phyloP scores from a whole-genome alignment of 2,797 vertebrate species.

The Mormyrus hasselquistii region DNA sequence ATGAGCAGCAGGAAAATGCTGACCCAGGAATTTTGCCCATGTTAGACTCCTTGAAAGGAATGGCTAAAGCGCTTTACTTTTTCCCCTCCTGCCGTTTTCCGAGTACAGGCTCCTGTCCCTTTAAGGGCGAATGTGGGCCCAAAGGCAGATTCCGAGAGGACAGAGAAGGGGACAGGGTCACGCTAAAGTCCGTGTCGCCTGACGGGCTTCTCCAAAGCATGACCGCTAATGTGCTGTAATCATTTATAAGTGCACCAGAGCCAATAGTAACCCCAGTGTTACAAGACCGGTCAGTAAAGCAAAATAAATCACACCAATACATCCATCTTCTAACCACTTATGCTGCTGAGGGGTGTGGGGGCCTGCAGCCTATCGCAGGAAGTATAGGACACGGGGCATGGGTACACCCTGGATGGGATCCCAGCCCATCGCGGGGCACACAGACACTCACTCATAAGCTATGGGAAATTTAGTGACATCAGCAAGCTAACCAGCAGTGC shows the following conservation, averaged over 20 bases:
- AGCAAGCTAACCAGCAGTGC: not conserved
- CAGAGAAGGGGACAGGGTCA: not conserved
- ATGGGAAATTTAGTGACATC: not conserved
- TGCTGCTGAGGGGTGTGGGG: not conserved
- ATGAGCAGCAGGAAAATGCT: conserved; percentile 57
- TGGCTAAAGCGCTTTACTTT: not conserved
- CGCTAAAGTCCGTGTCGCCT: not conserved
- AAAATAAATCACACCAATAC: not conserved
- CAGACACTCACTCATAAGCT: not conserved
- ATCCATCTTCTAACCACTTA: not conserved
- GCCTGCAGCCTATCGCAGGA: not conserved
- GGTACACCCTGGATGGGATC: not conserved
- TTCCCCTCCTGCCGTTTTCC: not conserved
- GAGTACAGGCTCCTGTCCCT: not conserved
- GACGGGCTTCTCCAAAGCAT: not conserved
- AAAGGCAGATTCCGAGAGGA: not conserved
- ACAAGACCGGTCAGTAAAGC: not conserved
- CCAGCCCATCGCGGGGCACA: not conserved
- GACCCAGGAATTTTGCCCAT: conserved; percentile 46
- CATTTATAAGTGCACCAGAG: not conserved
- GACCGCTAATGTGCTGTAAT: not conserved
- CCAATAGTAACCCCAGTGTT: not conserved
- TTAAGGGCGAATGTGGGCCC: not conserved
- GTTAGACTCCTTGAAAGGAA: not conserved
- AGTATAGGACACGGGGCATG: not conserved